phyloP scores from a whole-genome alignment of 2,113 vertebrate species.

The Eleginops maclovinus region DNA sequence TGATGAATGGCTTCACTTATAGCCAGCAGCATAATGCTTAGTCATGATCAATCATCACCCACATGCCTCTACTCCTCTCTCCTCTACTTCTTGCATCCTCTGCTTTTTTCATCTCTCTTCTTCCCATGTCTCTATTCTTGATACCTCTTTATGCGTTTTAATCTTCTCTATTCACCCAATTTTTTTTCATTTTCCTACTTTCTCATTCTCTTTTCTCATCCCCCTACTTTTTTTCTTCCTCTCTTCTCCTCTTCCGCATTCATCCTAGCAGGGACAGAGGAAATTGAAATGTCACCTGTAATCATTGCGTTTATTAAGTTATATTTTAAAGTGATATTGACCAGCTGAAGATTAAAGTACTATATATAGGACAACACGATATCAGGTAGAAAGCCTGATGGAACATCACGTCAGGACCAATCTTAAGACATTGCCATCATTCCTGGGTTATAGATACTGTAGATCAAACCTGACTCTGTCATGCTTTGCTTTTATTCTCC shows the following conservation, averaged over 20 bases:
- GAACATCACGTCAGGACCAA: neutral
- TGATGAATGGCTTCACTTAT: slow-evolving; percentile 65
- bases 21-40: slow-evolving; percentile 60
- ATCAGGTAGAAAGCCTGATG: neutral
- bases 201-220: neutral
- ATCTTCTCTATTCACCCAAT: neutral
- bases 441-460: neutral
- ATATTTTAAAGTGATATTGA: slow-evolving; percentile 12
- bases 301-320: neutral
- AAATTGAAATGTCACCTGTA: slow-evolving; percentile 27
- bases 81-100: neutral
- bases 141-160: neutral
- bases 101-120: slow-evolving; percentile 1
- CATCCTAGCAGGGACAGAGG: neutral
- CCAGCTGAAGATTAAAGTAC: slow-evolving; percentile 4
- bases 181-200: neutral
- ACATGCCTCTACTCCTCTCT: slow-evolving; percentile 10
- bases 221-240: neutral
- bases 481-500: neutral
- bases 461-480: neutral
- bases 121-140: neutral
- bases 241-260: neutral
- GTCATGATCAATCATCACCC: slow-evolving; percentile 61
- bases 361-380: neutral
- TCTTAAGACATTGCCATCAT: neutral